A percentile compares a stretch with the other conserved stretches of the same genome.
These are phyloP conservation scores for Alcedo atthis DNA, from an alignment of 2,797 vertebrate species.

Conservation along the genomic window DNA sequence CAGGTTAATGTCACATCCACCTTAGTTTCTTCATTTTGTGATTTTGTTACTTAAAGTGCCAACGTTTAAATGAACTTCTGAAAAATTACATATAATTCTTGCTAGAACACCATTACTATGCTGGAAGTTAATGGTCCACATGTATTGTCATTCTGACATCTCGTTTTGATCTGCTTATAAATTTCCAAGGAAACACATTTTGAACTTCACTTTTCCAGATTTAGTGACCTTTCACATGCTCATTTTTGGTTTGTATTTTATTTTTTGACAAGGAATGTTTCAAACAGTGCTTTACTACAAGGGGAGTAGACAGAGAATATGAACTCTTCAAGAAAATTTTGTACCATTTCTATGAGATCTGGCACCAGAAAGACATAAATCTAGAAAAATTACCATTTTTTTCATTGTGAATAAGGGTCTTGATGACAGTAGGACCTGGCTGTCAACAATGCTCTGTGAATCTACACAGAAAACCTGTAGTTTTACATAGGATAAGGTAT, in stretches of 20 bases:
- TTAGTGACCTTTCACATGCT: background rate
- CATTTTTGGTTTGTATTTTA: background rate
- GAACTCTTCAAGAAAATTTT: fast-evolving
- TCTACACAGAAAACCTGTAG: background rate
- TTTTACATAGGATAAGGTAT: background rate
- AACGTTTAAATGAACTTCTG: background rate
- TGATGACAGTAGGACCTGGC: background rate
- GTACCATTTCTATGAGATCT: background rate
- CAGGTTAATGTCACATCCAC: background rate
- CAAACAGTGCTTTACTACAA: background rate
- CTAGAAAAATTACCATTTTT: background rate
- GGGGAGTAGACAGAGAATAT: background rate
- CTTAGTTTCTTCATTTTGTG: background rate
- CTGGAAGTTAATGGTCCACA: background rate
- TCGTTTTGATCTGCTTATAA: background rate
- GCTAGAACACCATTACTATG: background rate
- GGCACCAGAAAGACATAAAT: background rate
- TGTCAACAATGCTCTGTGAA: background rate
- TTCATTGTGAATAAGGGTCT: background rate
- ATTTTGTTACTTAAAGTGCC: constrained; percentile 29
- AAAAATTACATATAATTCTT: background rate
- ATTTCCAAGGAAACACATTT: background rate
- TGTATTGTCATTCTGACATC: background rate
- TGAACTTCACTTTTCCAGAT: background rate
- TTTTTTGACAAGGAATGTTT: background rate